phyloP scores from a whole-genome alignment of 2,113 vertebrate species.

The Ameiurus melas region DNA sequence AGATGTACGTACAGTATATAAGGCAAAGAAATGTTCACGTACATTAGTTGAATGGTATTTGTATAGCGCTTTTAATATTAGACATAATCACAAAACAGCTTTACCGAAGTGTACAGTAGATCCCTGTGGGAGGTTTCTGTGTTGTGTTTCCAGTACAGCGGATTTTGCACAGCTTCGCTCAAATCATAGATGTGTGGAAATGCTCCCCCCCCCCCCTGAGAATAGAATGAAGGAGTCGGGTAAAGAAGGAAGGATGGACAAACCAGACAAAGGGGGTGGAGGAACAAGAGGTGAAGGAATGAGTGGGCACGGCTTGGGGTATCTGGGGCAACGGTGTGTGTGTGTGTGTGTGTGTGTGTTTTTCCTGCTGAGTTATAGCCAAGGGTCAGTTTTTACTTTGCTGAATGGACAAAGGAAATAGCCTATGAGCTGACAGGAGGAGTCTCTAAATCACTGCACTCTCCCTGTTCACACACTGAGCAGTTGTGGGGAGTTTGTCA shows the following conservation, averaged over 20 bases:
- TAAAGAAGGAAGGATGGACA: constrained; percentile 30
- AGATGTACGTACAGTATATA: not conserved
- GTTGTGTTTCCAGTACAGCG: not conserved
- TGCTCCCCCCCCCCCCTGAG: not conserved
- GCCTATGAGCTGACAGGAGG: constrained; percentile 47
- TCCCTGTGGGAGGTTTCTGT: not conserved
- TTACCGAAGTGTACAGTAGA: too few species aligned
- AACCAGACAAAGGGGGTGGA: constrained; percentile 14
- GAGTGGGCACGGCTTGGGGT: constrained; percentile 39
- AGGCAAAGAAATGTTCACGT: not conserved
- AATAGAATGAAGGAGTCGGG: not conserved
- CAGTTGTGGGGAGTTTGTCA: not conserved
- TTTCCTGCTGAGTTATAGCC: constrained; percentile 47
- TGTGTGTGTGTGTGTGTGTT: constrained; percentile 25
- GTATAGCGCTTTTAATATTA: not conserved
- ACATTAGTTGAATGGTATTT: not conserved
- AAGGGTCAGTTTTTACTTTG: constrained; percentile 42
- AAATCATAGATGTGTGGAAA: not conserved
- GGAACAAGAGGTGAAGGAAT: constrained; percentile 25
- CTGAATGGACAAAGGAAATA: constrained; percentile 46
- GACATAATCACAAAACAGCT: not conserved
- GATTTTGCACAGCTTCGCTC: not conserved
- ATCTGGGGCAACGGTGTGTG: constrained; percentile 42
- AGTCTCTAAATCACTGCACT: constrained; percentile 47
- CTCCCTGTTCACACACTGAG: constrained; percentile 13